Conservation (phyloP, 2,113 vertebrate genomes). For the Peromyscus maniculatus region DNA sequence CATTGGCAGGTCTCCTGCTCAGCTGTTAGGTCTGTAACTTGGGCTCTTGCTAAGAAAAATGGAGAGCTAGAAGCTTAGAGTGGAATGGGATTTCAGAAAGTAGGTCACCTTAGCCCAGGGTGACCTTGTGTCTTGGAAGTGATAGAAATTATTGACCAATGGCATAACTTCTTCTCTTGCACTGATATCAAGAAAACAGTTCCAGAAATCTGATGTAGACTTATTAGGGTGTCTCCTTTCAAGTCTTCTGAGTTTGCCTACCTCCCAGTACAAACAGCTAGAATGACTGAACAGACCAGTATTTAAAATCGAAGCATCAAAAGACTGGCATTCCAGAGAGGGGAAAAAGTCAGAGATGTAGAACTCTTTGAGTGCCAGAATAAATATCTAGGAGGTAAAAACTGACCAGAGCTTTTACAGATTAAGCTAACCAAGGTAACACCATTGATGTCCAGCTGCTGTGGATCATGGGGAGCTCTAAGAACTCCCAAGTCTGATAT, state of each 20-base stretch:
- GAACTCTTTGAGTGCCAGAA: background rate
- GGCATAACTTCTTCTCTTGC: background rate
- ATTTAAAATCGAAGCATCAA: background rate
- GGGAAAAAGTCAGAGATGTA: background rate
- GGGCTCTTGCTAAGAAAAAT: constrained; percentile 27
- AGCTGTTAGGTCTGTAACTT: constrained; percentile 43
- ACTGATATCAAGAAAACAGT: background rate
- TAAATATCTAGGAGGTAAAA: background rate
- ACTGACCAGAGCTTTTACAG: background rate
- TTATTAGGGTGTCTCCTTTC: background rate
- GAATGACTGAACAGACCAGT: background rate
- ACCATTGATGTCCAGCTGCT: background rate
- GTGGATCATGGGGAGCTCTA: background rate
- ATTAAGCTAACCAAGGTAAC: background rate
- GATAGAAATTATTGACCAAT: background rate
- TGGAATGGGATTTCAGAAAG: constrained; percentile 55
- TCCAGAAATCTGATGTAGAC: background rate
- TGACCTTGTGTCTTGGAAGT: background rate
- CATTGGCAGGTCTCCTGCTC: constrained; percentile 1
- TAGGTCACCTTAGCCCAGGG: constrained; percentile 42
- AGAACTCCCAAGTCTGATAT: background rate
- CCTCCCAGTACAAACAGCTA: background rate
- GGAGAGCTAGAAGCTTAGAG: constrained; percentile 13
- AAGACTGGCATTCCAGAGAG: background rate
- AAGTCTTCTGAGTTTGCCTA: background rate